Base-by-base conservation (phyloP, 2,888 invertebrate species). In the Himalopsyche kuldschensis region DNA sequence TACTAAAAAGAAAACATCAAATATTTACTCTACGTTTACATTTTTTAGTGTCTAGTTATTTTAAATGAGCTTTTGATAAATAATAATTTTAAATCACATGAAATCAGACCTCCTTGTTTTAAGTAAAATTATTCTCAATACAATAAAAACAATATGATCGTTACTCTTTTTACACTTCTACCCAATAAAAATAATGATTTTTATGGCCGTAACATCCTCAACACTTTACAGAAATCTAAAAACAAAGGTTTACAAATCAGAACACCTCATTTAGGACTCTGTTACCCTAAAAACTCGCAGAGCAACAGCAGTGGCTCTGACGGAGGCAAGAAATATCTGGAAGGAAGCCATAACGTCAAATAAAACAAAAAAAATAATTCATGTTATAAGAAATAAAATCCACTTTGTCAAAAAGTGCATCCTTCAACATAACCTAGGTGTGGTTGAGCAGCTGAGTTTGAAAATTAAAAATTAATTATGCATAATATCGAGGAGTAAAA, bases 41-140 rank as follows among this genome's bases (percentile, higher is more conserved):
- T 55, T 69, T 69, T 69, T 69, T 63, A 63, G 10, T 4, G 27
- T 30, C 0, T 69, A 69, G 69, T 27, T 69, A 69, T 69, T 69
- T 69, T 69, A 69, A 69, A 69, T 69, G 30, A 69, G 69, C 69
- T 27, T 69, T 69, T 30, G 69, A 69, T 69, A 69, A 69, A 69
- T 69, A 69, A 69, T 69, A 69, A 69, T 69, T 69, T 69, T 69
- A 69, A 69, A 69, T 69, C 69, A 69, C 69, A 69, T 69, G 69
- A 69, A 69, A 69, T 69, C 69, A 69, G 69, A 69, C 30, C 30
- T 69, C 11, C 11, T 41, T 15, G 41, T 15, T 24, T 69, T 69
- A 69, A 69, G 69, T 69, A 69, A 69, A 69, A 69, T 69, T 69
- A 69, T 69, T 69, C 24, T 69, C 24, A 15, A 69, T 69, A 69